Percentiles rank a stretch among this genome's conserved stretches.
Evolutionary conservation across 2,113 vertebrate species (phyloP).

Genomic region (Zosterops pallidus): DNA sequence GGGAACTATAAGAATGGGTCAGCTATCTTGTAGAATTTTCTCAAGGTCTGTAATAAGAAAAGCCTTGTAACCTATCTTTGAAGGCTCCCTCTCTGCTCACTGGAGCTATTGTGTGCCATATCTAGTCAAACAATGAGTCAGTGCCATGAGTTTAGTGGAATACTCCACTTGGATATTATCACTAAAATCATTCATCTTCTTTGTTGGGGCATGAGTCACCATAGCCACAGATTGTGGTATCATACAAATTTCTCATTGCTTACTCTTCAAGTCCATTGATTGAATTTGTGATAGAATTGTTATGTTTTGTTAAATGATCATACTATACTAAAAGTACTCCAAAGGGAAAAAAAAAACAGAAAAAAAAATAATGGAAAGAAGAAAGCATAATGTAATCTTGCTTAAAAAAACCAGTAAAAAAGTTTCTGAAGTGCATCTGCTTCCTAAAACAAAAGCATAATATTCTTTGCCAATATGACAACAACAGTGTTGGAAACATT

Average conservation of each 20-base stretch:
- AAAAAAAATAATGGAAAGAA: not conserved
- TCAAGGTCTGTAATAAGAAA: not conserved
- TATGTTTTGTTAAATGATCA: not conserved
- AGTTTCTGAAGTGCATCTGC: not conserved
- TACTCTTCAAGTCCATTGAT: not conserved
- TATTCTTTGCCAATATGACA: not conserved
- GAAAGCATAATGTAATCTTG: not conserved
- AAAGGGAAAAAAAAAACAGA: not conserved
- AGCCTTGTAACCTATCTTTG: not conserved
- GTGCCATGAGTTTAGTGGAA: not conserved
- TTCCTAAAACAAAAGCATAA: not conserved
- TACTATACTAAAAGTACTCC: not conserved
- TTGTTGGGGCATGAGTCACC: constrained; percentile 35
- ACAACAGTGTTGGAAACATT: not conserved
- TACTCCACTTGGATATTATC: not conserved
- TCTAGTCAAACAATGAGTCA: constrained; percentile 31
- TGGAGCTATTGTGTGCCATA: not conserved
- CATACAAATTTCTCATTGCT: not conserved
- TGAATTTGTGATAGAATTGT: not conserved
- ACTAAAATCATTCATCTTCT: not conserved
- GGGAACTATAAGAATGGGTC: not conserved
- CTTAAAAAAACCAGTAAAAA: not conserved
- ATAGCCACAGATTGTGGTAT: not conserved
- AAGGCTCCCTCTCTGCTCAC: not conserved
- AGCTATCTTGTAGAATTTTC: not conserved